Evolutionary conservation across 2,113 vertebrate species (phyloP).

Genomic region (human): DNA sequence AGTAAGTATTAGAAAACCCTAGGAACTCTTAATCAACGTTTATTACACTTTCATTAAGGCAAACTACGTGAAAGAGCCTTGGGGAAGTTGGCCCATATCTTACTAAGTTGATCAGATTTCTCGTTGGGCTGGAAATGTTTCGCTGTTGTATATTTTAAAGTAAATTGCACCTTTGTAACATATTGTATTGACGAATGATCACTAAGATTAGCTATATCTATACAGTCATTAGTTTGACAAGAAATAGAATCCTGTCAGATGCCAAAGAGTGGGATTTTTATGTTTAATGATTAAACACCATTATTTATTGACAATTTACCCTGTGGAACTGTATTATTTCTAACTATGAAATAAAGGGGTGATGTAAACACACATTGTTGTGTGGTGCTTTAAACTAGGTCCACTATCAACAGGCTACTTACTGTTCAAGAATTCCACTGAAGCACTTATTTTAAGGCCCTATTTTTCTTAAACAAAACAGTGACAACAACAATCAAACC

Average conservation of each 20-base stretch:
- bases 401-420: not conserved
- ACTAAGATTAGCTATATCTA: slow-evolving; percentile 80
- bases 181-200: slow-evolving; percentile 78
- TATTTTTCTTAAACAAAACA: slow-evolving; percentile 1
- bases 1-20: slow-evolving; percentile 50
- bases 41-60: slow-evolving; percentile 51
- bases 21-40: slow-evolving; percentile 52
- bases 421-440: not conserved
- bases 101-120: slow-evolving; percentile 55
- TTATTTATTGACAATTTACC: slow-evolving; percentile 83
- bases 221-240: slow-evolving; percentile 81
- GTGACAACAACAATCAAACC: not conserved
- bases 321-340: slow-evolving; percentile 83
- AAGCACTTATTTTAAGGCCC: slow-evolving; percentile 20
- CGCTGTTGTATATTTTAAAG: slow-evolving; percentile 67
- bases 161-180: slow-evolving; percentile 80
- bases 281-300: slow-evolving; percentile 80
- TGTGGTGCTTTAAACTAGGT: slow-evolving; percentile 73
- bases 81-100: slow-evolving; percentile 39
- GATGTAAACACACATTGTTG: slow-evolving; percentile 70
- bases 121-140: slow-evolving; percentile 72
- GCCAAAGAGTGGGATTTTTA: slow-evolving; percentile 84
- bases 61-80: slow-evolving; percentile 52
- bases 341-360: slow-evolving; percentile 85
- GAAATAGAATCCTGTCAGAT: slow-evolving; percentile 81